Base-by-base conservation (phyloP, 2,888 invertebrate species). In the Pterostichus madidus region DNA sequence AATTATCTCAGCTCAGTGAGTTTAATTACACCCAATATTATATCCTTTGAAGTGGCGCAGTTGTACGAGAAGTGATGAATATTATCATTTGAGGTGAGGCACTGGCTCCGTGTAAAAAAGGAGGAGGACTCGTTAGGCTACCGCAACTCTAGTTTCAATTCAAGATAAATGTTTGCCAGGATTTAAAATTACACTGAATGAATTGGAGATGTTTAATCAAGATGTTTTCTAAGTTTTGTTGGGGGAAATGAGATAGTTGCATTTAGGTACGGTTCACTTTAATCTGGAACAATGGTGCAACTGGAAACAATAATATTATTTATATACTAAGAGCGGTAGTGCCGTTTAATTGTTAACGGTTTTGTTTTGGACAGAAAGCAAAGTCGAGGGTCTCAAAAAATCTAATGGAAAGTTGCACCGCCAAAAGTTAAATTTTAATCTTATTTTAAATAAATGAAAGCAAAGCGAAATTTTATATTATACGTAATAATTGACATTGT, bases 11-110 rank as follows among this genome's bases (percentile, higher is more conserved):
- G 64, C 32, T 64, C 31, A 64, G 32, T 64, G 64, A 64, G 64
- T 64, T 64, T 64, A 64, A 64, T 64, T 64, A 64, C 64, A 35
- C 64, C 59, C 35, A 39, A 35, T 64, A 64, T 64, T 64, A 64
- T n/a, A 35, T 11, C 64, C 64, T 64, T 64, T 64, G 64, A 64
- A 64, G 64, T 64, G n/a, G 2, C 6, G 49, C 49, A 49, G 10
- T 49, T 49, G 39, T 39, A 39, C 49, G n/a, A 49, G 49, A 49
- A 49, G 49, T 49, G 49, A 49, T 49, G 49, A 49, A 49, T 49
- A 49, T 49, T 49, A 49, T 49, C 49, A 13, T 49, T 49, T 49
- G 49, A 49, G 49, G 49, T 49, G 49, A 49, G 49, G 2, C 49
- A 13, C 13, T 49, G 49, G 49, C 49, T 49, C 10, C 5, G 49